A percentile compares a stretch with the other conserved stretches of the same genome.
Conservation (phyloP, 37 sponge, comb jelly and placozoan genomes). For the Ianthella basta region DNA sequence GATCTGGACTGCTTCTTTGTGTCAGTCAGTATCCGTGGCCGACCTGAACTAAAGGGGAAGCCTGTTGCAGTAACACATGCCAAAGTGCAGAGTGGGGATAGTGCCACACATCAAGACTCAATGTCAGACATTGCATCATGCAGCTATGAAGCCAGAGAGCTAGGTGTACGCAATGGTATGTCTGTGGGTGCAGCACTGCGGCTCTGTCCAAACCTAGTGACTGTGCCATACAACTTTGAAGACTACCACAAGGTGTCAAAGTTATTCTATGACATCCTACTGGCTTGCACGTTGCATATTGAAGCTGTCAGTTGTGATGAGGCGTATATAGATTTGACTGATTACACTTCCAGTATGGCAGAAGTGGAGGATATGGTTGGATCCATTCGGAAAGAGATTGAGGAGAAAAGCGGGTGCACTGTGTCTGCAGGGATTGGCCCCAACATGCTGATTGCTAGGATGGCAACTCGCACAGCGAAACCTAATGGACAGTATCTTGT, state of each 20-base stretch:
- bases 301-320: constrained; percentile 97
- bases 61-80: constrained; percentile 92
- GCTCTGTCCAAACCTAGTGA: constrained; percentile 79
- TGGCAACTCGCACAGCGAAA: constrained; percentile 90
- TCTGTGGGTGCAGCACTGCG: constrained; percentile 76
- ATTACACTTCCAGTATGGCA: constrained; percentile 37
- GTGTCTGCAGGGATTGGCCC: constrained; percentile 85
- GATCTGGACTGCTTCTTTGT: constrained; percentile 97
- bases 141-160: constrained; percentile 83
- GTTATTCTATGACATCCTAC: constrained; percentile 67
- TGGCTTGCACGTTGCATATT: constrained; percentile 58
- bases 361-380: constrained; percentile 51
- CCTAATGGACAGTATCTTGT: constrained; percentile 86
- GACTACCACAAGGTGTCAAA: constrained; percentile 72
- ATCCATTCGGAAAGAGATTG: constrained; percentile 61
- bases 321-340: constrained; percentile 84
- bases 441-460: constrained; percentile 84
- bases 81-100: background rate
- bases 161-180: constrained; percentile 91
- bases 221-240: constrained; percentile 91
- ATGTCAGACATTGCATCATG: constrained; percentile 90
- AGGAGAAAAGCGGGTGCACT: constrained; percentile 60
- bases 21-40: constrained; percentile 62
- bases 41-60: constrained; percentile 73
- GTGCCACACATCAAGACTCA: constrained; percentile 17